Conservation (phyloP, 2,888 invertebrate genomes). For the Bruchidius siliquastri region DNA sequence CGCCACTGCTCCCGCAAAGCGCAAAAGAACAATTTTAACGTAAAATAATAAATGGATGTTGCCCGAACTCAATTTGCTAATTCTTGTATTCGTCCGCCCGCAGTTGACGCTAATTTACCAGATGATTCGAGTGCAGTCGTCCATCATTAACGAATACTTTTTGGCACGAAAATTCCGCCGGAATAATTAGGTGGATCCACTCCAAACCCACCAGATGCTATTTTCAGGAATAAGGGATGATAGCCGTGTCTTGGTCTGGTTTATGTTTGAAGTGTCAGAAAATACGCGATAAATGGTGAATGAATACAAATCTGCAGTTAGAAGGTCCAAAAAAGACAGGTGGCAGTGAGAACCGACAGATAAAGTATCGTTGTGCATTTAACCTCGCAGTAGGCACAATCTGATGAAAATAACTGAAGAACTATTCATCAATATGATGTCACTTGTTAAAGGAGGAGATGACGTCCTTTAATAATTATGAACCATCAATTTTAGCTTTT, state of each 20-base stretch:
- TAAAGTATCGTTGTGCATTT: too few species aligned
- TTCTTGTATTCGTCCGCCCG: neutral
- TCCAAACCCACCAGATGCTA: neutral
- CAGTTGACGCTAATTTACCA: neutral
- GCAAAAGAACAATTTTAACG: neutral
- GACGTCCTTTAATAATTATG: too few species aligned
- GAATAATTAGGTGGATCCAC: neutral
- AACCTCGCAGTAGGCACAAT: too few species aligned
- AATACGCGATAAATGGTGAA: neutral
- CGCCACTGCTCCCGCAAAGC: neutral
- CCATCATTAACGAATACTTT: neutral
- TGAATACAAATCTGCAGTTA: too few species aligned
- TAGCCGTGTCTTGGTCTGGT: neutral
- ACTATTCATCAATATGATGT: too few species aligned
- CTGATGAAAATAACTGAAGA: too few species aligned
- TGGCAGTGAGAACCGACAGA: too few species aligned
- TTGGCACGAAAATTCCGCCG: neutral
- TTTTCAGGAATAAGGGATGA: neutral
- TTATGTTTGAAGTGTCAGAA: neutral
- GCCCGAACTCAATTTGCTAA: neutral
- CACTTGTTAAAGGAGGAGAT: too few species aligned
- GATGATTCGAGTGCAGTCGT: neutral
- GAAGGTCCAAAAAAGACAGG: too few species aligned
- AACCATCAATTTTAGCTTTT: too few species aligned
- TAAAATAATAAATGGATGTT: neutral